Evolutionary conservation across 1,140 invertebrate genomes (phyloP).

Genomic region (Bombus waltoni): DNA sequence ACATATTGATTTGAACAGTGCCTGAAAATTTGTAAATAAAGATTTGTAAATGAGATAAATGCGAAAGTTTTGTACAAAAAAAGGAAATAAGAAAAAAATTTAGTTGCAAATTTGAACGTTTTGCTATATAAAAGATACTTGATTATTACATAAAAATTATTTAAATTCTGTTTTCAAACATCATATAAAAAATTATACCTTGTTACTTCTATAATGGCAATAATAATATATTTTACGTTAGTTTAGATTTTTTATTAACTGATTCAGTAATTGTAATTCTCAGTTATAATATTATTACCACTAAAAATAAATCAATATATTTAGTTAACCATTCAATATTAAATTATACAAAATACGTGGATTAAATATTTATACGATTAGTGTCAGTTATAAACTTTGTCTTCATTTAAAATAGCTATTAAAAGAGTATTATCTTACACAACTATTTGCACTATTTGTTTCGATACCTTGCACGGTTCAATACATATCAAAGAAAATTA

Average conservation of each 20-base stretch:
- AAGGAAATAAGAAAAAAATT: background rate
- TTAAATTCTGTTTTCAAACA: background rate
- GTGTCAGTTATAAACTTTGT: background rate
- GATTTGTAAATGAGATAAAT: no score
- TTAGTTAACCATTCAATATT: background rate
- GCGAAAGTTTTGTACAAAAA: background rate
- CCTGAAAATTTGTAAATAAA: background rate
- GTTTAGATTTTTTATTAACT: background rate
- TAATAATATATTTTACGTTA: background rate
- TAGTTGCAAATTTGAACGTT: background rate
- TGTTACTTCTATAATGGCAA: background rate
- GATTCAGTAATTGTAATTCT: background rate
- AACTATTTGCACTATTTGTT: background rate
- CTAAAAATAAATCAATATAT: background rate
- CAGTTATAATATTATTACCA: background rate
- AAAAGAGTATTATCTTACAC: background rate
- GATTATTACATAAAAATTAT: background rate
- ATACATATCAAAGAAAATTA: background rate
- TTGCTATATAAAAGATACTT: background rate
- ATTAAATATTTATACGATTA: background rate
- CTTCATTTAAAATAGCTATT: background rate
- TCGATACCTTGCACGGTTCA: no score
- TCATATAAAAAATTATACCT: background rate
- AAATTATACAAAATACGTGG: background rate
- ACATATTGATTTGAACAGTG: background rate